These are phyloP conservation scores for Tauraco hartlaubi DNA, from an alignment of 2,797 vertebrate genomes.

Conservation along the genomic window DNA sequence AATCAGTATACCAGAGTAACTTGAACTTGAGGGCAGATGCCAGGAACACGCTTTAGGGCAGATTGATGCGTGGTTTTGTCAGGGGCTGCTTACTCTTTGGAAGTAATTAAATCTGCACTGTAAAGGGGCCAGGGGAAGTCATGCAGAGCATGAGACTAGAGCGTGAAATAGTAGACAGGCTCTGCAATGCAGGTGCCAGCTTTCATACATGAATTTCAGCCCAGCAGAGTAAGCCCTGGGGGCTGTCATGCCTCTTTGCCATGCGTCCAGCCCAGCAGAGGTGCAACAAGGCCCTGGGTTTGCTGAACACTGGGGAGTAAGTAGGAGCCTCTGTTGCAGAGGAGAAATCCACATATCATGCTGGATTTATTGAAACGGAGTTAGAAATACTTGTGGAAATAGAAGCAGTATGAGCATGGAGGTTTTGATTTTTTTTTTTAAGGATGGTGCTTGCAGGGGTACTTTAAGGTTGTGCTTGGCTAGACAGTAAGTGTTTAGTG, in stretches of 20 bases:
- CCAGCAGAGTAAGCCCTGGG: fast-evolving
- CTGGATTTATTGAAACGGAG: background rate
- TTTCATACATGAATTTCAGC: fast-evolving
- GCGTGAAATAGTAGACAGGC: fast-evolving
- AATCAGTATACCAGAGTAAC: background rate
- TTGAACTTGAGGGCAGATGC: background rate
- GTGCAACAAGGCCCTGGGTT: too few relatives aligned
- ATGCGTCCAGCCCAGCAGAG: background rate
- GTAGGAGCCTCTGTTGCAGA: fast-evolving
- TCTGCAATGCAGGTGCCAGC: background rate
- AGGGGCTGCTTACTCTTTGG: background rate
- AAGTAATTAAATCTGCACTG: background rate
- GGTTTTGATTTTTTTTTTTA: background rate
- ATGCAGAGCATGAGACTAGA: fast-evolving
- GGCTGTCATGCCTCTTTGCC: background rate
- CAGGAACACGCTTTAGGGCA: fast-evolving
- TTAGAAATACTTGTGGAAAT: background rate
- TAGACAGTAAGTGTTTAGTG: background rate
- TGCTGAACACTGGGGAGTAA: fast-evolving
- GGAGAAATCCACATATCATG: fast-evolving
- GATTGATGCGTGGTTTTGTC: fast-evolving
- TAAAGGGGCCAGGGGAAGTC: background rate
- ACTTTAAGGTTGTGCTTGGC: background rate
- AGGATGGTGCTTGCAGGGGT: background rate
- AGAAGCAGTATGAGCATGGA: background rate